Evolutionary conservation across 2,888 invertebrate genomes (phyloP), one percentile per base, ranked within the genome.

Genomic region (Bruchidius siliquastri): DNA sequence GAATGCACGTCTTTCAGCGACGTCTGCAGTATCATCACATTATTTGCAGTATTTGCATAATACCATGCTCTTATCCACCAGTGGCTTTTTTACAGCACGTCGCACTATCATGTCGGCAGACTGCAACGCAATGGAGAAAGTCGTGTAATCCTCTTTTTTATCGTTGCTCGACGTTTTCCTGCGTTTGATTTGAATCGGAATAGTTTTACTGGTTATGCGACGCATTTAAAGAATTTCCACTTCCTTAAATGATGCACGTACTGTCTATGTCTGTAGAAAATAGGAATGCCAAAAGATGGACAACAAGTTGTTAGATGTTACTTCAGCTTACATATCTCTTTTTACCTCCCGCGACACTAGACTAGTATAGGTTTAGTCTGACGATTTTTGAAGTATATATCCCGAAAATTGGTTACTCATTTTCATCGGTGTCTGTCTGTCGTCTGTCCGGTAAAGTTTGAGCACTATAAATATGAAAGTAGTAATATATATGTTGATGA

Each of bases 1-100:
- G 80, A 80, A 80, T 80, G 79, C 76, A 49, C 49, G 49, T 49
- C 49, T 49, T 49, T 49, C 49, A 49, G 49, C 49, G 49, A 49
- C 49, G 49, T 49, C 49, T 49, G 49, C 49, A 49, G 49, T 49
- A 49, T 18, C 49, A 69, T 66, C 67, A 69, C 70, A 22, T 32
- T 67, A 73, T 70, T 73, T 72, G 67, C n/a, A 70, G 8, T 21
- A 72, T 72, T 70, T 71, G 70, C 70, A 72, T 72, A 72, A 70
- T 49, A 49, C 49, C 49, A 49, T 49, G 49, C 49, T 49, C 10
- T 49, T 49, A 49, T 49, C 49, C 49, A 49, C 18, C 49, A 49
- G 49, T 49, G 49, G 18, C 8, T 49, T 49, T 49, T 49, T 49
- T 49, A 13, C 26, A 4, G 26, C 8, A 26, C 26, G 26, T 26